phyloP scores from a whole-genome alignment of 1,140 invertebrate genomes.

The Globodera ellingtonae region DNA sequence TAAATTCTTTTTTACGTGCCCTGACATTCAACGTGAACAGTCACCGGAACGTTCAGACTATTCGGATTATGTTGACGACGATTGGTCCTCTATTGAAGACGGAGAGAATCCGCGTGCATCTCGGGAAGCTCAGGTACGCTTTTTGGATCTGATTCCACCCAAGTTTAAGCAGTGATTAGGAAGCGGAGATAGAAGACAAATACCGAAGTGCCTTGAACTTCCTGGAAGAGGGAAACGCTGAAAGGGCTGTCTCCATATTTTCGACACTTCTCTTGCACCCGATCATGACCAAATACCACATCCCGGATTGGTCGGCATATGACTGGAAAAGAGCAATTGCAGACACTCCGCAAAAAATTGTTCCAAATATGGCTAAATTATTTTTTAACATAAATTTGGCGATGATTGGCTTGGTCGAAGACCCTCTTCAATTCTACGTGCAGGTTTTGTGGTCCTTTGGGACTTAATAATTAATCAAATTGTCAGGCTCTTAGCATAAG shows the following conservation, averaged over 20 bases:
- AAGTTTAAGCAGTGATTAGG: slow-evolving; percentile 19
- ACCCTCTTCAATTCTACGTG: slow-evolving; percentile 38
- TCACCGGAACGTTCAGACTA: neutral
- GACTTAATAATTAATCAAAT: slow-evolving; percentile 3
- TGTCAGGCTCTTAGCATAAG: slow-evolving; percentile 34
- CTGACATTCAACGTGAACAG: neutral
- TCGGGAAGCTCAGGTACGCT: slow-evolving; percentile 16
- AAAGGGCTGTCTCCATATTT: slow-evolving; percentile 8
- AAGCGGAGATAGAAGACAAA: slow-evolving; percentile 23
- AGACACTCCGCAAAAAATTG: neutral
- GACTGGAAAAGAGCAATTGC: slow-evolving; percentile 4
- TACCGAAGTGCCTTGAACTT: slow-evolving; percentile 21
- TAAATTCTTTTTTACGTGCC: neutral
- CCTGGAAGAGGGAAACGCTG: slow-evolving; percentile 4
- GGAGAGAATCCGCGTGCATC: slow-evolving; percentile 12
- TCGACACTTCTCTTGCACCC: slow-evolving; percentile 10
- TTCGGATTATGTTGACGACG: slow-evolving; percentile 26
- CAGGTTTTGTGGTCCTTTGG: slow-evolving; percentile 26
- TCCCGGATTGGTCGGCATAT: slow-evolving; percentile 12
- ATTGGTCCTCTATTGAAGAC: slow-evolving; percentile 22
- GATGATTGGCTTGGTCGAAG: slow-evolving; percentile 20
- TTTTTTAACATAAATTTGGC: slow-evolving; percentile 38
- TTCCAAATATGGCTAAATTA: slow-evolving; percentile 37
- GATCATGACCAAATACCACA: slow-evolving; percentile 9
- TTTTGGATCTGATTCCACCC: neutral